Conservation (phyloP, 1,140 invertebrate genomes). For the Drosophila baimaii region DNA sequence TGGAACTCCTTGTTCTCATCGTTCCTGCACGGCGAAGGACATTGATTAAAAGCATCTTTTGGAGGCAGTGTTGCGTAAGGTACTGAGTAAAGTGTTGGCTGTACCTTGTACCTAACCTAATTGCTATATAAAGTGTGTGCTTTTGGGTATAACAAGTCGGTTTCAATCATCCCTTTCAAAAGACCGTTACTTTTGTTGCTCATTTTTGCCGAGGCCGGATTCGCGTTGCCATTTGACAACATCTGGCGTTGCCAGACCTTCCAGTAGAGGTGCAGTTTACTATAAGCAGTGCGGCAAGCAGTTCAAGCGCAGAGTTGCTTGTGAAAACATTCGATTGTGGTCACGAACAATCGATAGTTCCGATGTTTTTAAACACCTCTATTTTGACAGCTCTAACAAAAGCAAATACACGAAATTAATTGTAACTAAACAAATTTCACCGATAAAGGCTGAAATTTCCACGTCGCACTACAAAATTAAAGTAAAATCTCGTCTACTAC, state of each 20-base stretch:
- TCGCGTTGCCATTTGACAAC: conserved; percentile 31
- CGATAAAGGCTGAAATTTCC: background rate
- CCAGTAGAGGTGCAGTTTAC: too few species aligned
- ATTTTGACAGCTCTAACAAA: too few species aligned
- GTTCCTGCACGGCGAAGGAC: conserved; percentile 51
- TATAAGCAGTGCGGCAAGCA: too few species aligned
- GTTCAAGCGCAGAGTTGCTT: too few species aligned
- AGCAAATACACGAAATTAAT: conserved; percentile 1
- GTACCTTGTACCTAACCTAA: too few species aligned
- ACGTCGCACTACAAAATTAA: conserved; percentile 10
- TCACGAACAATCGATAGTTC: too few species aligned
- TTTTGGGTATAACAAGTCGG: background rate
- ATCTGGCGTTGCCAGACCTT: too few species aligned
- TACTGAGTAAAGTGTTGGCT: too few species aligned
- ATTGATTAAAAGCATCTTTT: conserved; percentile 18
- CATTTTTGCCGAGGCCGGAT: background rate
- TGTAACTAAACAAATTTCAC: conserved; percentile 9
- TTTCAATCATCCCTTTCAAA: background rate
- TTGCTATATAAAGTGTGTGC: background rate
- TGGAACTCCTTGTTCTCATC: conserved; percentile 94
- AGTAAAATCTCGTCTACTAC: background rate
- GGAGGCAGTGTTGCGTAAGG: background rate
- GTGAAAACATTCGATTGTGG: too few species aligned
- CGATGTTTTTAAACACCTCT: too few species aligned
- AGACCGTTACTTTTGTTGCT: conserved; percentile 8